Conservation (phyloP, 2,888 invertebrate genomes). For the Xanthia icteritia region DNA sequence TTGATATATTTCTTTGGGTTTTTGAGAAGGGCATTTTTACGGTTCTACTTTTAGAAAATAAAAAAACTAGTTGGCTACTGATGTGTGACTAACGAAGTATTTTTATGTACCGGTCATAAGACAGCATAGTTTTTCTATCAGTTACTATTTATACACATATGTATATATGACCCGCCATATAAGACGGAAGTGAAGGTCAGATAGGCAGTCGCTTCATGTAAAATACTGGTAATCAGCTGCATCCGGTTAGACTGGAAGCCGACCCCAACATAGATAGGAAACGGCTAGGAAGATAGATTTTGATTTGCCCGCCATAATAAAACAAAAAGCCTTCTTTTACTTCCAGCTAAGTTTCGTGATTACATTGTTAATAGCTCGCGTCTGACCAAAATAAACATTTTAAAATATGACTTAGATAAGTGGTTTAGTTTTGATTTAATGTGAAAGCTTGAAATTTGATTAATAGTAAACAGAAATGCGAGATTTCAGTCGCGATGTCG, state of each 20-base stretch:
- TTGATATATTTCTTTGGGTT: constrained; percentile 36
- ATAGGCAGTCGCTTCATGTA: neutral
- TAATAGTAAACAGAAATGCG: constrained; percentile 73
- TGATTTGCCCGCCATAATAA: neutral
- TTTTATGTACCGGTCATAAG: neutral
- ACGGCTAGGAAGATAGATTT: neutral
- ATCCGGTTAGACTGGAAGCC: neutral
- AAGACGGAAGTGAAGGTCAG: neutral
- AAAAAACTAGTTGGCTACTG: neutral
- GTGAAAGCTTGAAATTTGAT: constrained; percentile 70
- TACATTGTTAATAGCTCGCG: constrained; percentile 34
- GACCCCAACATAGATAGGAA: neutral
- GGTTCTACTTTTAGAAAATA: constrained; percentile 1
- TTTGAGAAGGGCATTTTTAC: constrained; percentile 1
- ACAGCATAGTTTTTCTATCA: neutral
- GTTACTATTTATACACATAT: neutral
- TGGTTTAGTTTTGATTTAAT: constrained; percentile 60
- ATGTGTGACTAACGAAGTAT: constrained; percentile 19
- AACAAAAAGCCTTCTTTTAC: neutral
- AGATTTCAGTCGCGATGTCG: constrained; percentile 72
- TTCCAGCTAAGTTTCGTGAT: constrained; percentile 20
- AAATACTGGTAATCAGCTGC: neutral
- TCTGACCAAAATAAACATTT: constrained; percentile 36
- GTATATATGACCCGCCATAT: neutral
- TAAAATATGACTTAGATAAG: constrained; percentile 57